Base-by-base conservation (phyloP, 2,888 invertebrate species). In the Cyclophora albipunctata region DNA sequence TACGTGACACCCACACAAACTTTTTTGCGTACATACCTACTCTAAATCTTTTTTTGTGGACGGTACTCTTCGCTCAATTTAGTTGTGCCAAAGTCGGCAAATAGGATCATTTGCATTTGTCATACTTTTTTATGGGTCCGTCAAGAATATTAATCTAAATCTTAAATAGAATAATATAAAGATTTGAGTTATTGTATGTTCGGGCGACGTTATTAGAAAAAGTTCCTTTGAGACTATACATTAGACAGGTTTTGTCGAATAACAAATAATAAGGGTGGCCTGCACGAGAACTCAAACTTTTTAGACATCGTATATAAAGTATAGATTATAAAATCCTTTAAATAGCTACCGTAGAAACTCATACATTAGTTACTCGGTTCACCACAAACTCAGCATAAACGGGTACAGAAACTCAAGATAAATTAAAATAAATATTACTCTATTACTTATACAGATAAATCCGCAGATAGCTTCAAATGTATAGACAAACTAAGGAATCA, bases 381-480 rank as follows among this genome's bases (percentile, higher is more conserved):
- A 20, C 20, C 20, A 20, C 20, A 20, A 20, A 20, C 20, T 20
- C 20, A 20, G 20, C 20, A 20, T 20, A 20, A 20, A 20, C 20
- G 20, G 1, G 20, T 20, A 20, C 20, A 20, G 54, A 52, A 37
- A 37, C 1, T 37, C 54, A 50, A 20, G 20, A 20, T 20, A 20
- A 20, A 20, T 20, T 20, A 20, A 20, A 20, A 20, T 20, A 20
- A 20, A 20, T 20, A 51, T 49, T 52, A 48, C 51, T 49, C 58
- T 51, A 64, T 62, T 59, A 63, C 59, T 56, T 58, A 60, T 59
- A 47, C 48, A 58, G 69, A 69, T 71, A 64, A 68, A 62, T 62
- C 55, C 54, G 51, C 51, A 46, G 70, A 69, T 73, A 71, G 63
- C 63, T 64, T 48, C 60, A 60, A 62, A 62, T 54, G 58, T 57